phyloP scores from a whole-genome alignment of 2,797 vertebrate genomes.

The Tauraco hartlaubi region DNA sequence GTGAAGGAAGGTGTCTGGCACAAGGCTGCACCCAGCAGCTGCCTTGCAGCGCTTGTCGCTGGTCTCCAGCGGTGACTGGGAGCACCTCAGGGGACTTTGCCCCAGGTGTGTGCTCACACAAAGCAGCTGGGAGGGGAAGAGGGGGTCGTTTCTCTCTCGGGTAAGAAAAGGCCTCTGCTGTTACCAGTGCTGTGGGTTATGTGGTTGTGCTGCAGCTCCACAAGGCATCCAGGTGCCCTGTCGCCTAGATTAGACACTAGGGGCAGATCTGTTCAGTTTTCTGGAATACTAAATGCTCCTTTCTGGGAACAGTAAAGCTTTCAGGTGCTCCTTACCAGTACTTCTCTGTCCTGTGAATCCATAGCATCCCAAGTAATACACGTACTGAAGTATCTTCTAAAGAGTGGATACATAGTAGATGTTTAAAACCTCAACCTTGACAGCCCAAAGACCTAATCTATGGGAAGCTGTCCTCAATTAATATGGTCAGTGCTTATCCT shows the following conservation, averaged over 20 bases:
- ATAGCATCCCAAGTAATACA: neutral
- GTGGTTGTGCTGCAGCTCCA: neutral
- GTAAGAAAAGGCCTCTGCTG: neutral
- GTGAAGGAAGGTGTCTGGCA: no score
- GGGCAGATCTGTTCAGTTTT: neutral
- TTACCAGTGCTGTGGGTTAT: neutral
- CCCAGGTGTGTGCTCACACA: no score
- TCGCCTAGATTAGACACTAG: neutral
- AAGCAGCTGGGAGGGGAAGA: neutral
- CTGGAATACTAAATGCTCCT: neutral
- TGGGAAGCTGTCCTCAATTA: neutral
- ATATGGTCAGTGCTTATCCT: neutral
- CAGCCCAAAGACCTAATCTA: neutral
- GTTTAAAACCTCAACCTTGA: neutral
- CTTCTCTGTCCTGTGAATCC: neutral
- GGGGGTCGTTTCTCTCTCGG: neutral
- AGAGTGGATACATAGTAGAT: neutral
- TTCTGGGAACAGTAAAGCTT: neutral
- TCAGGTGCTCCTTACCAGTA: neutral
- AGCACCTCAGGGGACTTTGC: no score
- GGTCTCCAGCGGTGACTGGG: no score
- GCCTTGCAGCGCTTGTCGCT: no score
- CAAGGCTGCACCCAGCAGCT: no score
- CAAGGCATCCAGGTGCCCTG: neutral
- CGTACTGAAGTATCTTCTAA: neutral